phyloP scores from a whole-genome alignment of 2,888 invertebrate genomes.

The Watsonalla cultraria region DNA sequence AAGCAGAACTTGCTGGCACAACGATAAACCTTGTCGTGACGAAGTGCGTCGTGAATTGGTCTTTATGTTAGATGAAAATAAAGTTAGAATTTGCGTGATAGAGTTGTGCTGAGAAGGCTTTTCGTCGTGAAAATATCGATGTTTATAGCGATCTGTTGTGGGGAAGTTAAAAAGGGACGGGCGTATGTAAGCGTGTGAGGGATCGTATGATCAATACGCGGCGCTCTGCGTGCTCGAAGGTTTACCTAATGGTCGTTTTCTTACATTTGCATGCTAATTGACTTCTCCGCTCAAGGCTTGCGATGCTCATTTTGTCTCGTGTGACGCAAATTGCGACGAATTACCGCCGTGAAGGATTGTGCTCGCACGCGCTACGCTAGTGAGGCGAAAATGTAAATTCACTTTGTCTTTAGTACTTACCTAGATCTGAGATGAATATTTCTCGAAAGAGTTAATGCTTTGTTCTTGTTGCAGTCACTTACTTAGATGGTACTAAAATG shows the following conservation, averaged over 20 bases:
- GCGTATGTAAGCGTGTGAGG: constrained; percentile 73
- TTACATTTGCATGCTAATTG: constrained; percentile 78
- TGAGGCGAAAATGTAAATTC: constrained; percentile 14
- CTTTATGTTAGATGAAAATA: background rate
- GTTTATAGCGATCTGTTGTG: constrained; percentile 76
- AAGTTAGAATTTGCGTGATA: constrained; percentile 19
- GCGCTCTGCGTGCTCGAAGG: constrained; percentile 42
- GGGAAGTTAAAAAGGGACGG: constrained; percentile 76
- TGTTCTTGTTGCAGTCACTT: too few species aligned
- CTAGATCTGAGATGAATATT: background rate
- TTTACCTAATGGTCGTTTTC: constrained; percentile 72
- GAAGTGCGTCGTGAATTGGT: constrained; percentile 5
- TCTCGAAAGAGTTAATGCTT: too few species aligned
- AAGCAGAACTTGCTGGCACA: constrained; percentile 73
- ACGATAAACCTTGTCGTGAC: constrained; percentile 39
- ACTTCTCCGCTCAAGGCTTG: constrained; percentile 47
- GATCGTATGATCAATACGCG: constrained; percentile 71
- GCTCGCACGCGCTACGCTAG: constrained; percentile 17
- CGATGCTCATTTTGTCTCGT: constrained; percentile 58
- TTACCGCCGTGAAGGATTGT: constrained; percentile 41
- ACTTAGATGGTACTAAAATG: too few species aligned
- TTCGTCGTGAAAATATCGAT: constrained; percentile 55
- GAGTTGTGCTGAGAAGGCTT: constrained; percentile 33
- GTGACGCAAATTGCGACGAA: constrained; percentile 59
- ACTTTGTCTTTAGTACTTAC: constrained; percentile 4